Evolutionary conservation across 2,888 invertebrate genomes (phyloP), one percentile per base, ranked within the genome.

Genomic region (Myopa tessellatipennis): DNA sequence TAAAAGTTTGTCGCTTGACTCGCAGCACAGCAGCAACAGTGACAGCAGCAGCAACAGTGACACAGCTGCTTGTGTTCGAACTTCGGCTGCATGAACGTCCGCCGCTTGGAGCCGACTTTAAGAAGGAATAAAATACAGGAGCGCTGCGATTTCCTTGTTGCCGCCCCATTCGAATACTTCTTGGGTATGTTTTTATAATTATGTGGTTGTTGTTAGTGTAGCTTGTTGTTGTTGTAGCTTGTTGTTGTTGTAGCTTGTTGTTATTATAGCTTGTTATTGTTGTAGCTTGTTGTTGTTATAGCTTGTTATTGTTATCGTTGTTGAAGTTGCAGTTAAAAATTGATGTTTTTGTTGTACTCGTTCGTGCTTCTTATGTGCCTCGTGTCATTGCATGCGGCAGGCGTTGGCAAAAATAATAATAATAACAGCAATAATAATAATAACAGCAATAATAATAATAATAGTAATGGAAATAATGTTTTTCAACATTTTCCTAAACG

Each of bases 381-480:
- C 45, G 10, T 8, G 70, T 34, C 36, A n/a, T 73, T 63, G 63
- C 73, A 63, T 73, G 73, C 12, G 26, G 65, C 74, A 74, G 74
- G 74, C 74, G 74, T 65, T 52, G 74, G 65, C 65, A 74, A n/a
- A 65, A 74, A 50, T 63, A 74, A 63, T 26, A 50, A 63, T 36
- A 36, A 34, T 50, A 50, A 50, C 50, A 50, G 3, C 50, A 50
- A 14, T 50, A 8, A 50, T 50, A 10, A 8, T 14, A 10, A 12
- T 14, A 55, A n/a, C 5, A n/a, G 3, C 52, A 74, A 12, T 34
- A 74, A 63, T 63, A 74, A 74, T 36, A 52, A 65, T 18, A 40
- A 38, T 55, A 55, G 5, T 14, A 55, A n/a, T n/a, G 10, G 45
- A 45, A 45, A 45, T 45, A 45, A 45, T 45, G 45, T 45, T 45